These are phyloP conservation scores for Ariopsis seemanni DNA, from an alignment of 2,113 vertebrate genomes.

Conservation along the genomic window DNA sequence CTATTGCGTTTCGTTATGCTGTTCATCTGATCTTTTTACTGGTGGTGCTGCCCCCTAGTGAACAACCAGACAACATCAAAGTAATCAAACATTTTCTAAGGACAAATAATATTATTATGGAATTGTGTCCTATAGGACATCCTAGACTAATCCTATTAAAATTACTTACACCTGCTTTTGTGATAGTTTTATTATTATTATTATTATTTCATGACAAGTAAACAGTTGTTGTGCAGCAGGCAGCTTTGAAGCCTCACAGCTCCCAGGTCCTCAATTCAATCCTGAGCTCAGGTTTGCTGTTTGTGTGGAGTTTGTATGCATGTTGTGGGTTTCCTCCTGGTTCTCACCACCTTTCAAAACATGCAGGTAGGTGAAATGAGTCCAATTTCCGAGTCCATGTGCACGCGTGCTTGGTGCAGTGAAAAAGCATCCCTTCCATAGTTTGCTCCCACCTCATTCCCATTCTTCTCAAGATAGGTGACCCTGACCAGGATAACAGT, in stretches of 20 bases:
- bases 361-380: no score
- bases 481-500: not conserved
- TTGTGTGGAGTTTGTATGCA: not conserved
- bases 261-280: not conserved
- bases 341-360: not conserved
- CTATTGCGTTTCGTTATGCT: not conserved
- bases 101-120: not conserved
- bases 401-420: not conserved
- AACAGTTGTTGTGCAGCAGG: not conserved
- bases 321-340: not conserved
- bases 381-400: no score
- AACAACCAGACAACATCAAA: not conserved
- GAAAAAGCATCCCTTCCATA: not conserved
- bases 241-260: not conserved
- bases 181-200: not conserved
- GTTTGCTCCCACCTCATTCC: not conserved
- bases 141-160: not conserved
- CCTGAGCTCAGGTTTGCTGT: not conserved
- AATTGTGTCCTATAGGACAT: not conserved
- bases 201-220: not conserved
- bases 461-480: not conserved
- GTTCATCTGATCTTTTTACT: not conserved
- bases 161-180: not conserved
- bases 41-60: constrained; percentile 13
- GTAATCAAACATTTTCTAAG: not conserved